Evolutionary conservation across 2,113 vertebrate species (phyloP).

Genomic region (Misgurnus anguillicaudatus): DNA sequence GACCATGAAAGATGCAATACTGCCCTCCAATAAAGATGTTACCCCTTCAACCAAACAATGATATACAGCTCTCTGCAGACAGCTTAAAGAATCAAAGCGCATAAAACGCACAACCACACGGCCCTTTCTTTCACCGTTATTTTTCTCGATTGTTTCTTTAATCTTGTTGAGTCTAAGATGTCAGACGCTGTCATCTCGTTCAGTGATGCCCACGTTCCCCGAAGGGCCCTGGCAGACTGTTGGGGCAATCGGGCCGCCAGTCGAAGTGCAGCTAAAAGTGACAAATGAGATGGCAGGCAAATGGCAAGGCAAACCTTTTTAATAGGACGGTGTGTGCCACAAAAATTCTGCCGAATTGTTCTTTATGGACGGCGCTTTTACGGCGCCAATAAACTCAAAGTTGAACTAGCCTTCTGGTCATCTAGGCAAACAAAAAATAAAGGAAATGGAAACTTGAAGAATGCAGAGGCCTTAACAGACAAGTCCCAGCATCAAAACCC

Average conservation of each 20-base stretch:
- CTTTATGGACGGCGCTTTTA: conserved; percentile 53
- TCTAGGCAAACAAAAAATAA: background rate
- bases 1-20: conserved; percentile 9
- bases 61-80: conserved; percentile 60
- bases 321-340: conserved; percentile 59
- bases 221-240: conserved; percentile 46
- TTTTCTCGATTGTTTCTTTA: conserved; percentile 63
- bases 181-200: conserved; percentile 71
- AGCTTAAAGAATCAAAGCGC: conserved; percentile 54
- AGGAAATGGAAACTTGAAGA: conserved; percentile 8
- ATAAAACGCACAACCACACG: conserved; percentile 55
- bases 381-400: conserved; percentile 15
- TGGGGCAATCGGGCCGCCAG: conserved; percentile 23
- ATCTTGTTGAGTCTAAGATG: conserved; percentile 71
- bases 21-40: conserved; percentile 43
- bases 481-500: conserved; percentile 14
- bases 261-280: conserved; percentile 66
- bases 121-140: conserved; percentile 42
- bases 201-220: conserved; percentile 62
- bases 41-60: conserved; percentile 55
- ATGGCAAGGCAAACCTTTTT: conserved; percentile 57
- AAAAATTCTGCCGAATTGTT: conserved; percentile 55
- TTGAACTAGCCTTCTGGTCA: background rate
- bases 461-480: conserved; percentile 30
- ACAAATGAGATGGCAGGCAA: conserved; percentile 65